Base-by-base conservation (phyloP, 2,113 vertebrate species). In the Bagarius yarrelli region DNA sequence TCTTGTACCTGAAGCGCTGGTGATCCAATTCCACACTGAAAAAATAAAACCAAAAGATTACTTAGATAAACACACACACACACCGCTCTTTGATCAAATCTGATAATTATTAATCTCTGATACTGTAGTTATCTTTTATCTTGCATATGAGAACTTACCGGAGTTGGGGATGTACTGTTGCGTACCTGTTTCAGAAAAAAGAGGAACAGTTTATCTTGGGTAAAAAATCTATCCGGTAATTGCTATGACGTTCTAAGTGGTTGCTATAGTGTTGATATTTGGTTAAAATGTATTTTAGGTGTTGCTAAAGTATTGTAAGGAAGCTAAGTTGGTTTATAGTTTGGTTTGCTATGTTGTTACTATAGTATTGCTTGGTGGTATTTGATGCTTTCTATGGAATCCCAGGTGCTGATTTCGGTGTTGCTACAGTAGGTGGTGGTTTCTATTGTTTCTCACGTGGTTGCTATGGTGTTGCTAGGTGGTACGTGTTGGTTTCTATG, bases 1-100 rank as follows among this genome's bases (percentile, higher is more conserved):
- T 23, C 18, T 67, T 40, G 32, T 82, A 93, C 93, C 91, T 88
- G 87, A 80, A 52, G 91, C 89, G 1, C 87, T 91, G 87, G 84
- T 80, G 74, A 94, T 93, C 92, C 93, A 94, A 27, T 44, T 88
- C 93, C 93, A 94, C 27, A 94, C 93, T 94, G 80, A 21, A 88
- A 86, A 83, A 2, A 59, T 19, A 47, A 69, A 61, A 12, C 53
- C 1, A 40, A 27, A 8, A 15, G 8, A 44, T 55, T 44, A 79
- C 23, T 30, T 40, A 44, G 19, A 79, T n/a, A 57, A 32, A 79
- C 2, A 8, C 4, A 63, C 19, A 80, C 56, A 81, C 21, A 63
- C 44, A 79, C 25, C 14, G 9, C 25, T 30, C 61, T 64, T 64
- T 11, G 27, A 30, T 40, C 36, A 30, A 8, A 27, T 34, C 18